Evolutionary conservation across 2,113 vertebrate genomes (phyloP), one percentile per base, ranked within the genome.

Genomic region (Egretta garzetta): DNA sequence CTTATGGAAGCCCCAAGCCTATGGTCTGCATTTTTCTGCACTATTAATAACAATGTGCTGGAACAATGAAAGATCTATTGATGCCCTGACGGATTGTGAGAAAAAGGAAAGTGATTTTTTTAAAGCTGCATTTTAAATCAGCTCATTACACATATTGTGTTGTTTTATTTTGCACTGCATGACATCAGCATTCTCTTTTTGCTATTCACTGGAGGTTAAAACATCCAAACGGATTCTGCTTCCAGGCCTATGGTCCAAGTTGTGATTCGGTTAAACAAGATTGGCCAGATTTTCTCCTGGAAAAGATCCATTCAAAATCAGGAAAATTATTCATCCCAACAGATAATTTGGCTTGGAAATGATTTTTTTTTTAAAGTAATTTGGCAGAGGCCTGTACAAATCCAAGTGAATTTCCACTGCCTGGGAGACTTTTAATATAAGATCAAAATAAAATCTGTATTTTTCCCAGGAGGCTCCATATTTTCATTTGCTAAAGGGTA

Each of bases 111-210:
- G 75, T 28, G 82, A n/a, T 73, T 67, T 81, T 84, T 95, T 74
- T 28, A 35, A 94, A 95, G 84, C 73, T 68, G 84, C 89, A 80
- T 96, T 95, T 96, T 15, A 64, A 90, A 97, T 85, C 52, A 67
- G 93, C 86, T 97, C 89, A 89, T 97, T 93, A 96, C 66, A 90
- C 73, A 37, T 60, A 96, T 96, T 96, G 96, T 96, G 94, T 93
- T 79, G 43, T 86, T 93, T 95, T 85, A 53, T 88, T 95, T 87
- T 94, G 39, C 39, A 39, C 33, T 80, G 84, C 35, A 67, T 94
- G 80, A 96, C 91, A 94, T 86, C 91, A 96, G 64, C 73, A 80
- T 87, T 76, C 84, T 84, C 74, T 75, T 43, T 72, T 96, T 82
- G 84, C n/a, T 96, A 75, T 95, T 96, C 93, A 95, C 14, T 82